Evolutionary conservation across 2,888 invertebrate species (phyloP).

Genomic region (Salticus scenicus): DNA sequence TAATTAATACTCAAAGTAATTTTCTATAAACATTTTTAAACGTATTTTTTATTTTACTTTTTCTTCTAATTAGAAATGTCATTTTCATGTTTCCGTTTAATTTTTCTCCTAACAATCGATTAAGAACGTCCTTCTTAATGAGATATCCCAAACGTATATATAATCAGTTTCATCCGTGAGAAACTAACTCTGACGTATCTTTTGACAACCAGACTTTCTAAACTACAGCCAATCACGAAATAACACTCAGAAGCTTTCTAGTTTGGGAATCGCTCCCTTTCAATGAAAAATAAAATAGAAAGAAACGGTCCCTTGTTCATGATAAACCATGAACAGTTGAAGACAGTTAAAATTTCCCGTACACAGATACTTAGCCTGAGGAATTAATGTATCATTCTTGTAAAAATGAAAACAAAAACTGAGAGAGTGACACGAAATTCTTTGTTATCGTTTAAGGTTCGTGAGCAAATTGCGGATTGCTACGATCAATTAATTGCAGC

Average conservation of each 20-base stretch:
- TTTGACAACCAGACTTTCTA: background rate
- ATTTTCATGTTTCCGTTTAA: background rate
- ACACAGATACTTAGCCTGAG: background rate
- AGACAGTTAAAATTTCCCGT: background rate
- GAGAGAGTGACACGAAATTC: slow-evolving; percentile 28
- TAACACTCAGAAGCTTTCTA: background rate
- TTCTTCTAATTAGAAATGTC: too few relatives aligned
- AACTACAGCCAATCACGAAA: background rate
- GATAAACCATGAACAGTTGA: background rate
- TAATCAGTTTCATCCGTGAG: slow-evolving; percentile 3
- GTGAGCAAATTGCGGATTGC: slow-evolving; percentile 21
- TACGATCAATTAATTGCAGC: slow-evolving; percentile 6
- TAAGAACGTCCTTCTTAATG: background rate
- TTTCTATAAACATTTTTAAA: too few relatives aligned
- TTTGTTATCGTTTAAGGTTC: slow-evolving; percentile 21
- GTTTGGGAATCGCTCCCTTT: background rate
- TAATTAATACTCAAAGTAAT: background rate
- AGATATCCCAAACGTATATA: background rate
- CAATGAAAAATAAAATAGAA: background rate
- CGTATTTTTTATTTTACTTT: too few relatives aligned
- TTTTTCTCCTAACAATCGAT: background rate
- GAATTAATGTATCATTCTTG: slow-evolving; percentile 19
- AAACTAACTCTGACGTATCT: background rate
- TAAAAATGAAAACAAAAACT: slow-evolving; percentile 5
- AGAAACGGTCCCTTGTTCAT: background rate